phyloP scores from a whole-genome alignment of 2,797 vertebrate species.

The Gallinago nigripennis region DNA sequence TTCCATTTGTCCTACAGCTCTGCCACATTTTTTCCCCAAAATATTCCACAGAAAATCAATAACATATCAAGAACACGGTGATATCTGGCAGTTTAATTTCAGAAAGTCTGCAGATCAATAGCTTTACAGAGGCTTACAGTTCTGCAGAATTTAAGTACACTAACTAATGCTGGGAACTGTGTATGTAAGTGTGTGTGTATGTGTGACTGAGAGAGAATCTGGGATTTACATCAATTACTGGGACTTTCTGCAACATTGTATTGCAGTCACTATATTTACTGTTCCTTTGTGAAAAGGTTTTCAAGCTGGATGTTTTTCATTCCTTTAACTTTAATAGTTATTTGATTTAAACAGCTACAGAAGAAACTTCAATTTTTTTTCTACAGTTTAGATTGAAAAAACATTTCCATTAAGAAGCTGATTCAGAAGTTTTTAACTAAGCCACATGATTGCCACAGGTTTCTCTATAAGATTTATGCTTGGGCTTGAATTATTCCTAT shows the following conservation, averaged over 20 bases:
- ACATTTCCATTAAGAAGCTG: not conserved
- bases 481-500: not conserved
- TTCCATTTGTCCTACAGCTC: constrained; percentile 39
- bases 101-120: constrained; percentile 82
- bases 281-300: not conserved
- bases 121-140: constrained; percentile 77
- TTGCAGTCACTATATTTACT: not conserved
- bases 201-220: not conserved
- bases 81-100: constrained; percentile 89
- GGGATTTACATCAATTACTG: constrained; percentile 5
- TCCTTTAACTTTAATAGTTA: not conserved
- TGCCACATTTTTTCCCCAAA: not conserved
- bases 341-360: not conserved
- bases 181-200: not conserved
- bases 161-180: not conserved
- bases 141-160: constrained; percentile 56
- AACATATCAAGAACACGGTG: constrained; percentile 83
- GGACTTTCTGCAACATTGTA: not conserved
- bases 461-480: not conserved
- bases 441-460: not conserved
- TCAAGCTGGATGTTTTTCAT: not conserved
- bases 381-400: not conserved
- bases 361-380: not conserved
- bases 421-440: not conserved
- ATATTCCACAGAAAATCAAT: constrained; percentile 79